phyloP scores from a whole-genome alignment of 1,140 invertebrate genomes.

The Temnothorax nylanderi region DNA sequence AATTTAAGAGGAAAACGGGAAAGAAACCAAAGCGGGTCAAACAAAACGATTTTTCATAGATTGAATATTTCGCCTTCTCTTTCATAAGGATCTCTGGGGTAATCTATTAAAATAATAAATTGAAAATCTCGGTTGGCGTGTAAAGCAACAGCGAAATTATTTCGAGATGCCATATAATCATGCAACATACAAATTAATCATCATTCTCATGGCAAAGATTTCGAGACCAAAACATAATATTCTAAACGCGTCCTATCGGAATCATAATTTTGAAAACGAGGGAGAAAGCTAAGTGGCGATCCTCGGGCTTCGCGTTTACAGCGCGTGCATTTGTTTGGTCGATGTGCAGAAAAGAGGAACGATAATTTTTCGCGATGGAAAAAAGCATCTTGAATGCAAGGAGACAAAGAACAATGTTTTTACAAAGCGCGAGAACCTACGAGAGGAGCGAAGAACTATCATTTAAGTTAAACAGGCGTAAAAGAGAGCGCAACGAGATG shows the following conservation, averaged over 20 bases:
- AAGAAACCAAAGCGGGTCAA: not conserved
- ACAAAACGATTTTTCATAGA: constrained; percentile 37
- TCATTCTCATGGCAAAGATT: constrained; percentile 1
- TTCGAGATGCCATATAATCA: constrained; percentile 11
- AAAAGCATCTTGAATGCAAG: not conserved
- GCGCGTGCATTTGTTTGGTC: constrained; percentile 16
- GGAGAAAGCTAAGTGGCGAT: constrained; percentile 1
- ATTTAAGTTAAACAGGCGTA: constrained; percentile 28
- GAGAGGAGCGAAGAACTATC: not conserved
- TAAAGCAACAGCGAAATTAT: constrained; percentile 36
- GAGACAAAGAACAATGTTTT: not conserved
- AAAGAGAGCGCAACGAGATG: constrained; percentile 49
- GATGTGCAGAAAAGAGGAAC: not conserved
- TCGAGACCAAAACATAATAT: constrained; percentile 32
- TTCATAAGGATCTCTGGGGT: not conserved
- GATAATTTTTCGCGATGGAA: constrained; percentile 29
- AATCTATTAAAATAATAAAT: constrained; percentile 40
- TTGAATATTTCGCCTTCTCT: constrained; percentile 20
- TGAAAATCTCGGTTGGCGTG: not conserved
- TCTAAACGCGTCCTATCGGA: constrained; percentile 6
- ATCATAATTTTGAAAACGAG: constrained; percentile 25
- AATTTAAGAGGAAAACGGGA: not conserved
- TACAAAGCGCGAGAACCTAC: not conserved
- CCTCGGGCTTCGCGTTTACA: not conserved
- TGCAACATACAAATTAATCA: not conserved